A percentile compares a stretch with the other conserved stretches of the same genome.
Conservation (phyloP, 2,797 vertebrate genomes). For the Acrocephalus scirpaceus region DNA sequence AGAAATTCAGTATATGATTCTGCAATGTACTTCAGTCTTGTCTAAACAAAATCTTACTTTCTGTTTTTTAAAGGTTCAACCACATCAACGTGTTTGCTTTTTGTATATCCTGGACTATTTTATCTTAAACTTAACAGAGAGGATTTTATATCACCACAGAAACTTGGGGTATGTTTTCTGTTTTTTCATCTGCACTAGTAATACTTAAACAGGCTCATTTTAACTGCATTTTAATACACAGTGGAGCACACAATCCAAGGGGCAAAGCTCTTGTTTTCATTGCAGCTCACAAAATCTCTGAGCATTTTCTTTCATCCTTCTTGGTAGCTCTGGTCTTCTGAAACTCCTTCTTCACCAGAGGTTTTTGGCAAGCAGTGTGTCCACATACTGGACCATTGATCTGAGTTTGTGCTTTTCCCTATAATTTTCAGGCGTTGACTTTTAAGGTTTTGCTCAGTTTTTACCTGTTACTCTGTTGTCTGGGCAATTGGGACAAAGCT, state of each 20-base stretch:
- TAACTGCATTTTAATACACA: not conserved
- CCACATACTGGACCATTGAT: not conserved
- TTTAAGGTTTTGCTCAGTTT: conserved; percentile 12
- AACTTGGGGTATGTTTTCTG: conserved; percentile 83
- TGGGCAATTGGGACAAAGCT: not conserved
- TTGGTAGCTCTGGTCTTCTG: not conserved
- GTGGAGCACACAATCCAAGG: not conserved
- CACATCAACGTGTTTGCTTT: conserved; percentile 90
- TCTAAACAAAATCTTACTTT: not conserved
- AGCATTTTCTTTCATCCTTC: not conserved
- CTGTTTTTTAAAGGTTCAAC: conserved; percentile 83
- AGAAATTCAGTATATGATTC: not conserved
- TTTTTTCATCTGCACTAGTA: not conserved
- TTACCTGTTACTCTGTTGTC: not conserved
- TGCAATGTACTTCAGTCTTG: not conserved
- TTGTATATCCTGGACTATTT: conserved; percentile 92
- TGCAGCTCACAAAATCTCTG: not conserved
- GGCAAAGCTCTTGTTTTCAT: not conserved
- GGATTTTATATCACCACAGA: conserved; percentile 82
- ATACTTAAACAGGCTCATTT: conserved; percentile 18
- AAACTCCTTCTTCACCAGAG: not conserved
- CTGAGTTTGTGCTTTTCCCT: not conserved
- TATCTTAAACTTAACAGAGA: conserved; percentile 88
- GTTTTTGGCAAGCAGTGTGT: not conserved
- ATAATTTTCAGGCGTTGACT: not conserved